Evolutionary conservation across 2,797 vertebrate species (phyloP), one percentile per base, ranked within the genome.

Genomic region (Pelochelys cantorii): DNA sequence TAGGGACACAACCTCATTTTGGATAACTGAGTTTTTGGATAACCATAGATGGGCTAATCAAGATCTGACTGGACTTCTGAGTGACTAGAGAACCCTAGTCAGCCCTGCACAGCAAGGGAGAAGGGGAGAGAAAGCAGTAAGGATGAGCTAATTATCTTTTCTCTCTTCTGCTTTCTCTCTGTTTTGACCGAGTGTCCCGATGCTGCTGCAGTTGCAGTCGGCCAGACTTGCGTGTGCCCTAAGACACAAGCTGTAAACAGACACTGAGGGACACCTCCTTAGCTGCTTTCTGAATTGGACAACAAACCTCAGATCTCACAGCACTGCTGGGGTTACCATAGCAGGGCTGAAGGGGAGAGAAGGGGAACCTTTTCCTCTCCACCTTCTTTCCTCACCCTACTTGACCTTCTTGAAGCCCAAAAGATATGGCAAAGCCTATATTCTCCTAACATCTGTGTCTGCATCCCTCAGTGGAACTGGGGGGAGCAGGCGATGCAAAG

Each of bases 101-200:
- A 10, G 8, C 23, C 5, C 71, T 8, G 11, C 71, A 75, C 71
- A 75, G 71, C 37, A 23, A 48, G 42, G 7, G 23, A 75, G 71
- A 18, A 29, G 2, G 3, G 54, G 74, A 82, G 56, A 11, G 3
- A 9, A 53, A 56, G 37, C 17, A 11, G 23, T 13, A 18, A 15
- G n/a, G n/a, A n/a, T 34, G 37, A 18, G 57, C 23, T 27, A 48
- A 5, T 92, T 0, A 0, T 83, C 5, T 13, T 62, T 79, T 9
- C 12, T 18, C 17, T 0, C 2, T 6, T 29, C 27, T 0, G 0
- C 48, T 34, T 7, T 54, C 23, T 48, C 37, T 68, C 65, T 68
- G 62, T 20, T 15, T 75, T 37, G 5, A 22, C 37, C 48, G 20
- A 23, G 34, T 42, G 20, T 22, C 11, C 20, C 5, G 18, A 11